phyloP scores from a whole-genome alignment of 2,797 vertebrate species.

The Florisuga fusca region DNA sequence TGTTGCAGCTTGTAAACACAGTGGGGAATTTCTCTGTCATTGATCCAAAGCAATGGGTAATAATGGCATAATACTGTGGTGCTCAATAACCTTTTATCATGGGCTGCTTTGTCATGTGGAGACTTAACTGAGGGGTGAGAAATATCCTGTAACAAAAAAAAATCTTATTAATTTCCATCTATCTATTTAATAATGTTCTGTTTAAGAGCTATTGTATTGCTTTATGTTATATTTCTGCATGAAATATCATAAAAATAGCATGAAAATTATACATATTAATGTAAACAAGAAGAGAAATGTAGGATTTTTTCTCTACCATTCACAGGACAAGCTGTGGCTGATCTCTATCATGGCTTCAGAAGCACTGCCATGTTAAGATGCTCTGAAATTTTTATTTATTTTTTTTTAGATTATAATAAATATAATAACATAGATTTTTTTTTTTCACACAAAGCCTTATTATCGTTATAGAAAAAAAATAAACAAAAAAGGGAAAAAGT shows the following conservation, averaged over 20 bases:
- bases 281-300: neutral
- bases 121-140: constrained; percentile 36
- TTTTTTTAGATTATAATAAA: neutral
- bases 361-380: neutral
- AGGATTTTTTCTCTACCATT: neutral
- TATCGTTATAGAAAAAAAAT: neutral
- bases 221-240: neutral
- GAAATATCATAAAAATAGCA: neutral
- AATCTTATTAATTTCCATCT: neutral
- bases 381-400: neutral
- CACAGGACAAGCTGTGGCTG: neutral
- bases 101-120: constrained; percentile 52
- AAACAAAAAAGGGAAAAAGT: neutral
- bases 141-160: constrained; percentile 7
- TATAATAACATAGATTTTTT: neutral
- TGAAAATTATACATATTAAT: neutral
- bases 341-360: neutral
- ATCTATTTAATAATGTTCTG: neutral
- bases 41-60: constrained; percentile 68
- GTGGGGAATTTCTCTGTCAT: constrained; percentile 57
- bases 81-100: constrained; percentile 66
- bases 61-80: constrained; percentile 63
- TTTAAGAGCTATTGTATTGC: neutral
- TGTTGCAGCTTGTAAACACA: constrained; percentile 63
- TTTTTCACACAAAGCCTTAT: neutral